These are phyloP conservation scores for Hirtodrosophila alboralis DNA, from an alignment of 2,888 invertebrate species.

Conservation along the genomic window DNA sequence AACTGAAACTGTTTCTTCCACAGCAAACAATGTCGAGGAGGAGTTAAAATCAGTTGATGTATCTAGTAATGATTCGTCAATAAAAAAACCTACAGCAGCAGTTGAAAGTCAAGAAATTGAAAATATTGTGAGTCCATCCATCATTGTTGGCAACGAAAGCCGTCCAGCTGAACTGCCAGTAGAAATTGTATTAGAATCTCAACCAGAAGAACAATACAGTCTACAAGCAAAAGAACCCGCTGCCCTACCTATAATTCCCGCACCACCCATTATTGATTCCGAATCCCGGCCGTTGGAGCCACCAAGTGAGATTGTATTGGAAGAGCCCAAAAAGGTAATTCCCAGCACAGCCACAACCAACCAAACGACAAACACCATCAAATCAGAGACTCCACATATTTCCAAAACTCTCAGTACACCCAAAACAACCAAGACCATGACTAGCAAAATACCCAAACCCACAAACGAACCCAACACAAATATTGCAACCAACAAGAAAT, in stretches of 20 bases:
- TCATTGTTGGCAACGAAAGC: slow-evolving; percentile 32
- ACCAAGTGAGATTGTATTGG: slow-evolving; percentile 61
- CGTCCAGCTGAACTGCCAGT: slow-evolving; percentile 20
- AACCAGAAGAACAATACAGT: background rate
- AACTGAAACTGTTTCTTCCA: slow-evolving; percentile 44
- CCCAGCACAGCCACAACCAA: slow-evolving; percentile 24
- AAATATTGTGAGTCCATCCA: background rate
- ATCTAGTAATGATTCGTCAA: background rate
- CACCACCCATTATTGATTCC: slow-evolving; percentile 56
- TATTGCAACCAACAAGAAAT: slow-evolving; percentile 53
- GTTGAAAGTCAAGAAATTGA: background rate
- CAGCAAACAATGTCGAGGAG: slow-evolving; percentile 33
- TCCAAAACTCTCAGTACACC: slow-evolving; percentile 20
- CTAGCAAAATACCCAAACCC: slow-evolving; percentile 75
- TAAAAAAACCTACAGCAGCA: background rate
- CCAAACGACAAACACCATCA: slow-evolving; percentile 15
- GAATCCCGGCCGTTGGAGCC: slow-evolving; percentile 62
- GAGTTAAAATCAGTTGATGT: background rate
- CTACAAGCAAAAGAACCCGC: slow-evolving; percentile 8
- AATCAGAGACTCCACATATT: slow-evolving; percentile 24
- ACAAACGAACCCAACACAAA: slow-evolving; percentile 57
- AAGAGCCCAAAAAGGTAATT: slow-evolving; percentile 68
- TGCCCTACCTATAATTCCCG: slow-evolving; percentile 39
- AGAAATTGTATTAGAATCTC: slow-evolving; percentile 24
- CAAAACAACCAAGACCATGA: slow-evolving; percentile 42